phyloP scores from a whole-genome alignment of 2,797 vertebrate genomes.

The Garrulus glandarius region DNA sequence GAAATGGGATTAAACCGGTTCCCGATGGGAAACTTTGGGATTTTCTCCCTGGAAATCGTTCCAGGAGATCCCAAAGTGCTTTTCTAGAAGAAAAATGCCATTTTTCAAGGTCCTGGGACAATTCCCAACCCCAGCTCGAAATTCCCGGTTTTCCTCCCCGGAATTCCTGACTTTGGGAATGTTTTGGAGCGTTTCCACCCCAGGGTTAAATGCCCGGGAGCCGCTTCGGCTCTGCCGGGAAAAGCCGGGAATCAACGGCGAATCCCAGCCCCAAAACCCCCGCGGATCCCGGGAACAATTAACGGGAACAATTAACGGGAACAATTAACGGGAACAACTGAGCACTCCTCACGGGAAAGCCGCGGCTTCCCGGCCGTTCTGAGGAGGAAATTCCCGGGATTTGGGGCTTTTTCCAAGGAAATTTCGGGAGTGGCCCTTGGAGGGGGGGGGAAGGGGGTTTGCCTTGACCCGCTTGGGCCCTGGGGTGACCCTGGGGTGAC shows the following conservation, averaged over 20 bases:
- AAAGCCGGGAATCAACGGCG: fast-evolving
- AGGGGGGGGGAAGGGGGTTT: too few species aligned
- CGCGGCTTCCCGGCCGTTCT: neutral
- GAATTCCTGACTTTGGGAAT: neutral
- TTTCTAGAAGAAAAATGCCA: fast-evolving
- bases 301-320: neutral
- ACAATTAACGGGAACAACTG: neutral
- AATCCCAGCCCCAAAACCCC: neutral
- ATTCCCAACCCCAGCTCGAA: neutral
- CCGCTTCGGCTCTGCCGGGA: neutral
- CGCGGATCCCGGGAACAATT: neutral
- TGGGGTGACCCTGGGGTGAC: fast-evolving
- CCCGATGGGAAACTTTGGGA: fast-evolving
- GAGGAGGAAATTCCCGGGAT: neutral
- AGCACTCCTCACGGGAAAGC: neutral
- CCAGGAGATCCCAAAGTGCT: neutral
- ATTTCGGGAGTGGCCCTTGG: too few species aligned
- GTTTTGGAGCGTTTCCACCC: neutral
- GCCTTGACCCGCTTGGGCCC: too few species aligned
- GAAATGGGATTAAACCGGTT: neutral
- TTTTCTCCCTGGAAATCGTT: neutral
- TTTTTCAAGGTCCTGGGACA: neutral
- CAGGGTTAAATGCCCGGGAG: neutral
- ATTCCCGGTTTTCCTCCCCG: neutral
- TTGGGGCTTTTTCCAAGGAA: neutral